Evolutionary conservation across 2,888 invertebrate species (phyloP).

Genomic region (Dicranocentrus wangi): DNA sequence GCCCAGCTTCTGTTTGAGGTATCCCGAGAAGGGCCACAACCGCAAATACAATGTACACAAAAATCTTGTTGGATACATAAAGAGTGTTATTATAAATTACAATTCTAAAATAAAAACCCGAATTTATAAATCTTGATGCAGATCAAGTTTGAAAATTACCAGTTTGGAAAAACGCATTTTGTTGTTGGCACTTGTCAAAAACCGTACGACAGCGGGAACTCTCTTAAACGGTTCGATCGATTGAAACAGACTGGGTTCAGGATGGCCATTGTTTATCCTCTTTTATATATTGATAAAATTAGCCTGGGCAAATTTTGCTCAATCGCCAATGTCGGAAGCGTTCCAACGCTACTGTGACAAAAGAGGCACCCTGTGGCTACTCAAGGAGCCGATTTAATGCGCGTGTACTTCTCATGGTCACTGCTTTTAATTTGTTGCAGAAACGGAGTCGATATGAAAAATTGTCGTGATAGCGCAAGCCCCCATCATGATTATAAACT

Average conservation of each 20-base stretch:
- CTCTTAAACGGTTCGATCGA: background rate
- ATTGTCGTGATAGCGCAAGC: too few relatives aligned
- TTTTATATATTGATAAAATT: background rate
- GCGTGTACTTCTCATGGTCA: background rate
- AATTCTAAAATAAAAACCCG: background rate
- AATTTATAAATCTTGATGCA: background rate
- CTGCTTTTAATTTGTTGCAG: too few relatives aligned
- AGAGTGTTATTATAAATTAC: slow-evolving; percentile 7
- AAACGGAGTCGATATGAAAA: too few relatives aligned
- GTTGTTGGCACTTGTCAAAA: too few relatives aligned
- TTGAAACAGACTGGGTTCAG: background rate
- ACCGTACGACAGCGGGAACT: too few relatives aligned
- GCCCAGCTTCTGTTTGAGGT: slow-evolving; percentile 4
- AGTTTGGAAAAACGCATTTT: background rate
- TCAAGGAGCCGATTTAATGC: too few relatives aligned
- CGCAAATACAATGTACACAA: slow-evolving; percentile 12
- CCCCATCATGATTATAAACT: too few relatives aligned
- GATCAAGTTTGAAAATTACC: too few relatives aligned
- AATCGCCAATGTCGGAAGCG: background rate
- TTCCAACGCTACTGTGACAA: background rate
- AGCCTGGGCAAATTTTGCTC: background rate
- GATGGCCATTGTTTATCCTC: background rate
- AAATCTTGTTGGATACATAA: too few relatives aligned
- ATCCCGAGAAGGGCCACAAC: slow-evolving; percentile 12
- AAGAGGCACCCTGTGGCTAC: too few relatives aligned